Evolutionary conservation across 2,797 vertebrate species (phyloP).

Genomic region (Anableps anableps): DNA sequence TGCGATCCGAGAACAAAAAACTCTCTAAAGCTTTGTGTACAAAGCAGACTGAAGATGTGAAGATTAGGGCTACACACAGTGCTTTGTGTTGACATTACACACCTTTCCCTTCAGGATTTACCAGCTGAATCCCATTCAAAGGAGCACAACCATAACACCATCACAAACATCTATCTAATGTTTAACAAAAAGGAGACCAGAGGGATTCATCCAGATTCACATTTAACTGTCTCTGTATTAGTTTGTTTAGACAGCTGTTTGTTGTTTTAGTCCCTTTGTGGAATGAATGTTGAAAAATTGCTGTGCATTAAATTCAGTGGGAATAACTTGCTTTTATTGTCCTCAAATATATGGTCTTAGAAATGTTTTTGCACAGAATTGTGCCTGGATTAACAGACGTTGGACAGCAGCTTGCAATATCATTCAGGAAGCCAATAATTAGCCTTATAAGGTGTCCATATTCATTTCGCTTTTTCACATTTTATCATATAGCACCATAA

Average conservation of each 20-base stretch:
- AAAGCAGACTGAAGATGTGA: conserved; percentile 30
- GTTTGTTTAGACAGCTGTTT: conserved; percentile 11
- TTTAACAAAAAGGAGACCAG: conserved; percentile 6
- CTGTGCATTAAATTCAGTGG: neutral
- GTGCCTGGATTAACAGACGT: conserved; percentile 2
- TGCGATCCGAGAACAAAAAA: neutral
- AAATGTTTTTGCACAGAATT: neutral
- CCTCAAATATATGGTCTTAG: conserved; percentile 5
- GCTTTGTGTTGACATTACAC: conserved; percentile 28
- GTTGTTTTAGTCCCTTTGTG: neutral
- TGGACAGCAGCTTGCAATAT: neutral
- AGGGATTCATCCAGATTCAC: neutral
- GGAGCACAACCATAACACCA: conserved; percentile 11
- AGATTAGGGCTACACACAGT: conserved; percentile 24
- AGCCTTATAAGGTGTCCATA: neutral
- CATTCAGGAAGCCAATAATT: neutral
- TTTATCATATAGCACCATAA: neutral
- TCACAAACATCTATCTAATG: conserved; percentile 8
- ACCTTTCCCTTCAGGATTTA: conserved; percentile 19
- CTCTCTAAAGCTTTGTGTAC: conserved; percentile 16
- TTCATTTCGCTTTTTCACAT: neutral
- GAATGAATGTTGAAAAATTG: neutral
- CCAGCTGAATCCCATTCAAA: conserved; percentile 5
- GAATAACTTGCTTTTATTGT: neutral
- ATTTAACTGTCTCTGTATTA: neutral